Base-by-base conservation (phyloP, 1,140 invertebrate genomes). In the Neuroterus valhalla region DNA sequence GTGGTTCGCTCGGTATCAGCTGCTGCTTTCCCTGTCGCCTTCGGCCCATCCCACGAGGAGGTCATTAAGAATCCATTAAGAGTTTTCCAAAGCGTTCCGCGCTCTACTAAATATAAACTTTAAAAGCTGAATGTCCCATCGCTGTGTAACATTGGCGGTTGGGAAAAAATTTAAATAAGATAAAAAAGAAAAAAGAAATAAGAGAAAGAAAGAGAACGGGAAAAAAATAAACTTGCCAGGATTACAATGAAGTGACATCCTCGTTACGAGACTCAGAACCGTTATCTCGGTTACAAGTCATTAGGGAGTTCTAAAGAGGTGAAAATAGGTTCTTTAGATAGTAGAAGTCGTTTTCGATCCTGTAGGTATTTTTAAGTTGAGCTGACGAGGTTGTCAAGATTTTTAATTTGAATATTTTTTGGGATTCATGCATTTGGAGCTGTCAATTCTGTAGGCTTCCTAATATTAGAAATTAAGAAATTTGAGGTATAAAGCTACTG, bases 21-120 rank as follows among this genome's bases (percentile, higher is more conserved):
- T 62, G 19, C 21, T 23, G 19, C 21, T 21, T 52, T 52, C 23
- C 23, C 11, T 26, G 52, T 62, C 52, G 52, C 52, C 52, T 62
- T 62, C 10, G 52, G 52, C 52, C 19, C 52, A 62, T 62, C 5
- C 21, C 52, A 62, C 2, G 12, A 62, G 11, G 48, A 21, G 52
- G 52, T 62, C 52, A 62, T 62, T 62, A 62, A 62, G 52, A 62
- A 62, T 62, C 52, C 52, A 62, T 62, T 62, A 62, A 62, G 52
- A 62, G 52, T 62, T 62, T 62, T 62, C 52, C 52, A 62, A 26
- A 62, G 23, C 12, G 21, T 3, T 62, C 12, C 21, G 26, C 12
- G 19, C 23, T 62, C 23, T 12, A 62, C 23, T 62, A 62, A 62
- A 62, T 62, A 62, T 62, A 62, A 62, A 62, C 52, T 62, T 62